Evolutionary conservation across 2,888 invertebrate species (phyloP).

Genomic region (Meteorus cinctellus): DNA sequence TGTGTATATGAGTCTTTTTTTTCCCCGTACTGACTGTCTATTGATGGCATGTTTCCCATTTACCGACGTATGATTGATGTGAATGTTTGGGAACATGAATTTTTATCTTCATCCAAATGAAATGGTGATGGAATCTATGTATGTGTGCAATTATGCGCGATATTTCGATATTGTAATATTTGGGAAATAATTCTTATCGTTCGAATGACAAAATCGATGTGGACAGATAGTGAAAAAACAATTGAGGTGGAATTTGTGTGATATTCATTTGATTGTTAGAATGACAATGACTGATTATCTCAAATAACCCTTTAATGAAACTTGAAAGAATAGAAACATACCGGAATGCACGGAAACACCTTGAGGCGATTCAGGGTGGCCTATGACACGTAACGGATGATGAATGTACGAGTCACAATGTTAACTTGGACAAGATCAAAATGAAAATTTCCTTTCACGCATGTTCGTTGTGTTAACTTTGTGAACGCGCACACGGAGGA

Average conservation of each 20-base stretch:
- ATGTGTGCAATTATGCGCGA: no score
- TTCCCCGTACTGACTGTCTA: not conserved
- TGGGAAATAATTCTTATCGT: no score
- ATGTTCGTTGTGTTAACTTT: conserved; percentile 40
- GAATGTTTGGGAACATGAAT: not conserved
- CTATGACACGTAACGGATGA: conserved; percentile 14
- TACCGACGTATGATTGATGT: not conserved
- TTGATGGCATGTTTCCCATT: not conserved
- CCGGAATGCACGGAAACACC: no score
- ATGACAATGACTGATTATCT: no score
- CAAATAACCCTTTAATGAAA: no score
- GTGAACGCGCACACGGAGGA: not conserved
- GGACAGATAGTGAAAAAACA: no score
- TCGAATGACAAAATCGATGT: no score
- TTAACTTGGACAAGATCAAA: conserved; percentile 28
- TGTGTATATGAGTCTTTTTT: not conserved
- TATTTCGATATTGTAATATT: no score
- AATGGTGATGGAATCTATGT: not conserved
- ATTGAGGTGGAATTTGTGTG: no score
- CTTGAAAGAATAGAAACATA: no score
- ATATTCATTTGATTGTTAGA: no score
- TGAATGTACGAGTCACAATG: conserved; percentile 40
- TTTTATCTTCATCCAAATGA: not conserved
- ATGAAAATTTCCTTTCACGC: conserved; percentile 39
- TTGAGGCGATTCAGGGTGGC: no score